A percentile compares a stretch with the other conserved stretches of the same genome.
Evolutionary conservation across 1,140 invertebrate genomes (phyloP).

Genomic region (Tigriopus japonicus): DNA sequence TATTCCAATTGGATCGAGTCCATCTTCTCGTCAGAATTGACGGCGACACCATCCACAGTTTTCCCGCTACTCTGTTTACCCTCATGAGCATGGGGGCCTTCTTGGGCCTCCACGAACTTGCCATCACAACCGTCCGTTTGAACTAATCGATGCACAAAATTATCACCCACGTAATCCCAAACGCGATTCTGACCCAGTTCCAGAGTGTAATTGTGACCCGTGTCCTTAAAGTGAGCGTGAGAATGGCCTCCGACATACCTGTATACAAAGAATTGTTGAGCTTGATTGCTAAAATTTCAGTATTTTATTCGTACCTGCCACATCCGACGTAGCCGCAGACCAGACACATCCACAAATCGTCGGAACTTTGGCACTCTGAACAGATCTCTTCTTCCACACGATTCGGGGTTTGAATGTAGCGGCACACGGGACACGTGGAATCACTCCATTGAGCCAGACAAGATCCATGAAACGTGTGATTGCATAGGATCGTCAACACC

Average conservation of each 20-base stretch:
- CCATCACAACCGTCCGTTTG: slow-evolving; percentile 68
- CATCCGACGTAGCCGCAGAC: slow-evolving; percentile 97
- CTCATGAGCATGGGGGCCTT: neutral
- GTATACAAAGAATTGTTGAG: neutral
- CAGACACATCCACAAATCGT: slow-evolving; percentile 93
- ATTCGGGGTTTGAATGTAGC: slow-evolving; percentile 84
- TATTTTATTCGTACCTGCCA: slow-evolving; percentile 29
- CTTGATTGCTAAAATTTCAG: neutral
- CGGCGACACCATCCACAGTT: slow-evolving; percentile 17
- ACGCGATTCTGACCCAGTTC: slow-evolving; percentile 86
- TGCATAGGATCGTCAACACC: slow-evolving; percentile 90
- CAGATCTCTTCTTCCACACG: slow-evolving; percentile 59
- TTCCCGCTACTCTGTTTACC: neutral
- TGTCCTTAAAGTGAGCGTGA: slow-evolving; percentile 70
- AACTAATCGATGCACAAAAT: slow-evolving; percentile 87
- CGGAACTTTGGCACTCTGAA: slow-evolving; percentile 50
- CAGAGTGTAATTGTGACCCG: slow-evolving; percentile 91
- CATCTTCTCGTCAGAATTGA: slow-evolving; percentile 58
- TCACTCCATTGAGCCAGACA: slow-evolving; percentile 95
- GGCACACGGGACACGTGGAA: slow-evolving; percentile 41
- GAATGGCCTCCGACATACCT: slow-evolving; percentile 47
- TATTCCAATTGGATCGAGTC: slow-evolving; percentile 87
- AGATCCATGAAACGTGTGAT: slow-evolving; percentile 89
- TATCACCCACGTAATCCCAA: slow-evolving; percentile 95
- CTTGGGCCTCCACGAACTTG: slow-evolving; percentile 62